Evolutionary conservation across 1,140 invertebrate species (phyloP).

Genomic region (Drosophila elegans): DNA sequence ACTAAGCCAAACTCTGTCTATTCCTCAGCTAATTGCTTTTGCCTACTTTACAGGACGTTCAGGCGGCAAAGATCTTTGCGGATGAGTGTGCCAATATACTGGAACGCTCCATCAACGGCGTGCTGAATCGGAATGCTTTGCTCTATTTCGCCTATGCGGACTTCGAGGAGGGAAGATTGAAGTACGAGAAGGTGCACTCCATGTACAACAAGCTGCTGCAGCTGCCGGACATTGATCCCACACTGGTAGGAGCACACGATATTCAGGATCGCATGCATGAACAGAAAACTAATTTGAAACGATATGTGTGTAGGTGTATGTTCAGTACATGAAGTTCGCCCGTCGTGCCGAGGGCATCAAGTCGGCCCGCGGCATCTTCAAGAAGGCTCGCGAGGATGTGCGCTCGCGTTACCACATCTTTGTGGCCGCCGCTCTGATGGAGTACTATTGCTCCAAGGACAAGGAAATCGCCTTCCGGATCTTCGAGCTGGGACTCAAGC

Average conservation of each 20-base stretch:
- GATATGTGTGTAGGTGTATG: constrained; percentile 93
- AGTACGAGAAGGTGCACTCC: constrained; percentile 98
- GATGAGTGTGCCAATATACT: constrained; percentile 97
- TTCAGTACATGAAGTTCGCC: constrained; percentile 99
- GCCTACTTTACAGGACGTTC: constrained; percentile 90
- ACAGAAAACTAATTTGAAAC: not conserved
- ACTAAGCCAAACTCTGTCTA: not conserved
- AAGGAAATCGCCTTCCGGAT: constrained; percentile 99
- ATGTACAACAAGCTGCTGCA: constrained; percentile 97
- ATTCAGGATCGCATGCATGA: not conserved
- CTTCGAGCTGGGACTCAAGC: constrained; percentile 98
- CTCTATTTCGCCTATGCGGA: constrained; percentile 99
- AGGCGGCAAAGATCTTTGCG: constrained; percentile 94
- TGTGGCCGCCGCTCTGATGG: constrained; percentile 98
- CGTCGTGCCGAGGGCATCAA: constrained; percentile 98
- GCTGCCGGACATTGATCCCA: constrained; percentile 96
- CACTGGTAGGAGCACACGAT: constrained; percentile 88
- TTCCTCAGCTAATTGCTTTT: constrained; percentile 3
- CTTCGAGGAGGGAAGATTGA: constrained; percentile 98
- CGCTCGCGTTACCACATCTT: constrained; percentile 96
- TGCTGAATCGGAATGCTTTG: constrained; percentile 96
- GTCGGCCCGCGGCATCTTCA: constrained; percentile 97
- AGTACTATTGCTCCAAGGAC: constrained; percentile 99
- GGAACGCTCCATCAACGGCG: constrained; percentile 94
- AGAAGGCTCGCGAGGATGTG: constrained; percentile 96